Base-by-base conservation (phyloP, 2,888 invertebrate genomes). In the Apotomis capreana region DNA sequence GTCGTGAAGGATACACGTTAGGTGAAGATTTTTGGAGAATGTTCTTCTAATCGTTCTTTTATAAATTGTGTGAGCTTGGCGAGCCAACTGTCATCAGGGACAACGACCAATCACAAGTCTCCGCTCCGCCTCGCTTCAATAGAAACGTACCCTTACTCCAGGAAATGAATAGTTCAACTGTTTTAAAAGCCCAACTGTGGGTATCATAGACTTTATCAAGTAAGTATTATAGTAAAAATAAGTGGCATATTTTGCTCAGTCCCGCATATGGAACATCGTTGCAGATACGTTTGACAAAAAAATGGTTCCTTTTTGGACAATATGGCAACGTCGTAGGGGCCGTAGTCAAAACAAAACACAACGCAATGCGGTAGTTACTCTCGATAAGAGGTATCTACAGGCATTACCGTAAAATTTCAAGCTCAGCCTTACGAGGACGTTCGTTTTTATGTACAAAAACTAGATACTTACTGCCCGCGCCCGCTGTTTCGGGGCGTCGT, bases 341-440 rank as follows among this genome's bases (percentile, higher is more conserved):
- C 8, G 15, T 64, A 54, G 15, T 64, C 44, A 46, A 65, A 65
- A 65, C 63, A 65, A 65, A 65, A 65, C 54, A 44, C 55, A 58
- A 37, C 26, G 46, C 55, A 57, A 57, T 55, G 36, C 15, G 57
- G 65, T n/a, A 65, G 65, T 46, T 12, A 44, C 26, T 54, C 54
- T 52, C 61, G 68, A 68, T 69, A 69, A 69, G 61, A 54, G 68
- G 61, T 55, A 69, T 69, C 36, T 61, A 69, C n/a, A 46, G 54
- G 44, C 60, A 55, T 69, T 61, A 61, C 13, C 68, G 61, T 69
- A 54, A 69, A 58, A 67, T 54, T 69, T 61, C 57, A 67, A 51
- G 13, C 54, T 54, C 55, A 6, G 44, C 54, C 57, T 13, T 51
- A n/a, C 36, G 13, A 54, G 52, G 57, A 46, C 26, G 59, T 60